Evolutionary conservation across 2,888 invertebrate species (phyloP).

Genomic region (Sphecodes monilicornis): DNA sequence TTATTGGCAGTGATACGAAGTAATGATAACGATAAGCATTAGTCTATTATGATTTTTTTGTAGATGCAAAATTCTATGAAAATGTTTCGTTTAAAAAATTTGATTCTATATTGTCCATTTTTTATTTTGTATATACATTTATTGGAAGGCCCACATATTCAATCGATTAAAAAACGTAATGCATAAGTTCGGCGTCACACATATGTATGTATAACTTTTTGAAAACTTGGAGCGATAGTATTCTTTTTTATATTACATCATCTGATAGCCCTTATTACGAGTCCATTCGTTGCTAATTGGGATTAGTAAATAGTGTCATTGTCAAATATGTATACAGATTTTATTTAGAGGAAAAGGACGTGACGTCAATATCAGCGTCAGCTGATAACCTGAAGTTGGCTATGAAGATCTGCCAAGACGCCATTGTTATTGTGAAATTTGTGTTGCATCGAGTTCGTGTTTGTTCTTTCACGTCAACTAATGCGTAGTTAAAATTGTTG

Average conservation of each 20-base stretch:
- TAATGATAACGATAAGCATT: not conserved
- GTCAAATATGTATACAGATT: not conserved
- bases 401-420: conserved; percentile 51
- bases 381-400: conserved; percentile 68
- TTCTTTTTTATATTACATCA: not conserved
- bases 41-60: not conserved
- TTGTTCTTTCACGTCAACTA: conserved; percentile 3
- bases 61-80: not conserved
- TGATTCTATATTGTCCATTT: not conserved
- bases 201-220: not conserved
- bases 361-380: conserved; percentile 63
- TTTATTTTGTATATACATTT: too few relatives aligned
- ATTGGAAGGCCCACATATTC: not conserved
- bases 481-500: not conserved
- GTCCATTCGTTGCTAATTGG: not conserved
- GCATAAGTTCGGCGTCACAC: not conserved
- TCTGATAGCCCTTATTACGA: not conserved
- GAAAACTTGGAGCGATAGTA: not conserved
- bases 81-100: not conserved
- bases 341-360: conserved; percentile 5
- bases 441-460: not conserved
- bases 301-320: not conserved
- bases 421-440: conserved; percentile 63
- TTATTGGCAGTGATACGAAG: not conserved
- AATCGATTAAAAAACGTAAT: not conserved